phyloP scores from a whole-genome alignment of 2,797 vertebrate genomes.

The Furcifer pardalis region DNA sequence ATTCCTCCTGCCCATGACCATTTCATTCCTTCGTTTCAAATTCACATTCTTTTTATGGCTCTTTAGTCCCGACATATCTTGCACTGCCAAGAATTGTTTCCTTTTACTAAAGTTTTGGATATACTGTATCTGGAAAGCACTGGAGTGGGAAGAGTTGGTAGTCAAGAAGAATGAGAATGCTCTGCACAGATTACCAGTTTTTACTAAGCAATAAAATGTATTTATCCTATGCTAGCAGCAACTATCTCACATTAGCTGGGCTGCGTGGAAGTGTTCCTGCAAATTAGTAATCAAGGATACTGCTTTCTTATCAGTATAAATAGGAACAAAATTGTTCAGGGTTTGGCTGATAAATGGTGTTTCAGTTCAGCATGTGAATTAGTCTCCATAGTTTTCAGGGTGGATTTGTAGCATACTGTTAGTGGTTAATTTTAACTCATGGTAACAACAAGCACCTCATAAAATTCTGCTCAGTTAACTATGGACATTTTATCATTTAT shows the following conservation, averaged over 20 bases:
- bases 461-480: neutral
- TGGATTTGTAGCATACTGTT: neutral
- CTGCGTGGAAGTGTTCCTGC: neutral
- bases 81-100: conserved; percentile 16
- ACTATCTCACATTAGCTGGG: neutral
- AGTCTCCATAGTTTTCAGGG: neutral
- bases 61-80: conserved; percentile 23
- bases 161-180: conserved; percentile 14
- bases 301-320: conserved; percentile 4
- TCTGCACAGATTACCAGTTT: neutral
- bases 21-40: conserved; percentile 49
- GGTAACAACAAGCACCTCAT: neutral
- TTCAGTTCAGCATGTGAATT: neutral
- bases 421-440: too few species aligned
- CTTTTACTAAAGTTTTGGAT: conserved; percentile 40
- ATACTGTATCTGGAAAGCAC: neutral
- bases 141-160: conserved; percentile 8
- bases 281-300: conserved; percentile 21
- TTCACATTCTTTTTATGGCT: conserved; percentile 41
- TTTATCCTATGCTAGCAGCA: conserved; percentile 14
- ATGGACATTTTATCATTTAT: neutral
- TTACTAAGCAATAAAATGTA: neutral
- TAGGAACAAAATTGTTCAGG: neutral
- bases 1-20: neutral
- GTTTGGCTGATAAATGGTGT: neutral